These are phyloP conservation scores for Stenodema calcarata DNA, from an alignment of 2,888 invertebrate species.

Conservation along the genomic window DNA sequence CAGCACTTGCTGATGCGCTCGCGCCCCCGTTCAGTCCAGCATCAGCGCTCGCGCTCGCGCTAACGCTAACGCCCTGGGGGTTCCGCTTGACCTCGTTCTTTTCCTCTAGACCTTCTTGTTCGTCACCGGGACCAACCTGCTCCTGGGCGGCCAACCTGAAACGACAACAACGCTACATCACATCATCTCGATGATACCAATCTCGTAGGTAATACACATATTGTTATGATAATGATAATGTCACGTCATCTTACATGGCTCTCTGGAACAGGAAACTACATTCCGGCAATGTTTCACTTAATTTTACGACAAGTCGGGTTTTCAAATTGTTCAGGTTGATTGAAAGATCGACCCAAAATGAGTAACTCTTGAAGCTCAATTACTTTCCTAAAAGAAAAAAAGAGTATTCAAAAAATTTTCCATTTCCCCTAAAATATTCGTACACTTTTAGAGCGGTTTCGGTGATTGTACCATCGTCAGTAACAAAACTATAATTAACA, in stretches of 20 bases:
- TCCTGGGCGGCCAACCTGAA: conserved; percentile 39
- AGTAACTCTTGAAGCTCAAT: too few relatives aligned
- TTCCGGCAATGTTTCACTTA: not conserved
- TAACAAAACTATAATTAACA: too few relatives aligned
- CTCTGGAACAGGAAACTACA: not conserved
- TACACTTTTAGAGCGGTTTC: too few relatives aligned
- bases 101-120: conserved; percentile 57
- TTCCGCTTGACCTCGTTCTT: conserved; percentile 65
- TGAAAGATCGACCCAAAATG: too few relatives aligned
- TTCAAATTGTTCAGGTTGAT: too few relatives aligned
- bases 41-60: not conserved
- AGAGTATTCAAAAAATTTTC: too few relatives aligned
- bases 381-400: too few relatives aligned
- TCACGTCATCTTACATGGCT: not conserved
- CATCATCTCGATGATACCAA: not conserved
- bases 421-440: too few relatives aligned
- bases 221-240: not conserved
- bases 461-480: too few relatives aligned
- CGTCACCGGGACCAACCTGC: conserved; percentile 62
- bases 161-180: not conserved
- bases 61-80: conserved; percentile 23
- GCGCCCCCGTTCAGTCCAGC: conserved; percentile 30
- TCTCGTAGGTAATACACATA: not conserved
- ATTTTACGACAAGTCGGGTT: too few relatives aligned
- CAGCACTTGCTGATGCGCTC: conserved; percentile 1